Evolutionary conservation across 2,888 invertebrate genomes (phyloP).

Genomic region (Volucella inanis): DNA sequence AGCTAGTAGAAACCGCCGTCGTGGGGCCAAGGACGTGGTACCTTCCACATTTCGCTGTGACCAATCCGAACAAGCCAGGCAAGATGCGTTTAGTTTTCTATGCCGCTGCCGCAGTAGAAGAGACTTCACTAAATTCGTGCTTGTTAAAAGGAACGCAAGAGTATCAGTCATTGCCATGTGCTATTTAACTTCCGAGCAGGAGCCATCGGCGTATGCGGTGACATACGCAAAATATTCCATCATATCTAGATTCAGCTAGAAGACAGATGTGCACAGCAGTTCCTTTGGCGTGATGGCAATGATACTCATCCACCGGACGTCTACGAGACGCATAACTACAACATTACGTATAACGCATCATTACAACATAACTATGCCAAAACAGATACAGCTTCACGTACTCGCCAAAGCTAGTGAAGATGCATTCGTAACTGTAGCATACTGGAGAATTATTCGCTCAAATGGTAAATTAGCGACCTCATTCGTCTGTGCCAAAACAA

Average conservation of each 20-base stretch:
- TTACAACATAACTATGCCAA: constrained; percentile 8
- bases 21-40: too few relatives aligned
- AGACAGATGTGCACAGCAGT: constrained; percentile 52
- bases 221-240: constrained; percentile 26
- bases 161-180: constrained; percentile 57
- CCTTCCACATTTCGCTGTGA: constrained; percentile 68
- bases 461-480: constrained; percentile 31
- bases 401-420: constrained; percentile 56
- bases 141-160: constrained; percentile 66
- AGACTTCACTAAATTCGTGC: constrained; percentile 57
- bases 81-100: constrained; percentile 65
- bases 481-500: constrained; percentile 53
- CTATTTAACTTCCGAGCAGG: constrained; percentile 63
- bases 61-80: constrained; percentile 54
- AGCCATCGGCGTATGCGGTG: constrained; percentile 54
- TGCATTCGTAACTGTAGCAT: constrained; percentile 68
- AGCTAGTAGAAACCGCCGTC: too few relatives aligned
- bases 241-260: constrained; percentile 35
- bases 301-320: constrained; percentile 37
- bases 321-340: constrained; percentile 72
- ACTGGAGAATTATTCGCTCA: constrained; percentile 27
- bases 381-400: constrained; percentile 34
- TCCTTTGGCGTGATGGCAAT: constrained; percentile 69
- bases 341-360: constrained; percentile 54
- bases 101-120: constrained; percentile 58